Evolutionary conservation across 1,140 invertebrate species (phyloP).

Genomic region (Scaptodrosophila lebanonensis): DNA sequence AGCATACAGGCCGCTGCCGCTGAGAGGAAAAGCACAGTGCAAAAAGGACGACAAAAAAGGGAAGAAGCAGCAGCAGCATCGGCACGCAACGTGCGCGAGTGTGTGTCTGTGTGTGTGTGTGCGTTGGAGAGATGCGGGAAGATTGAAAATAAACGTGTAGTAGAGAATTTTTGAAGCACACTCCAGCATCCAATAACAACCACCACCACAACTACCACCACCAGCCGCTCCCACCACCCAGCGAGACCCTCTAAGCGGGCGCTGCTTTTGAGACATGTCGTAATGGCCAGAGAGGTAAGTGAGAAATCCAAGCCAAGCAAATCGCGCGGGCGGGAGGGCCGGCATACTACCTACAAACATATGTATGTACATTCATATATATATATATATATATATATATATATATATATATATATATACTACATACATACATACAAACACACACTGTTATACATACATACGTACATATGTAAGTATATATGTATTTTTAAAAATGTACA

Average conservation of each 20-base stretch:
- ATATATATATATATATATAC: too few species aligned
- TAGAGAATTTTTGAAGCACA: constrained; percentile 73
- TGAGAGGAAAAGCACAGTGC: constrained; percentile 35
- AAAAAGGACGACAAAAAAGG: constrained; percentile 43
- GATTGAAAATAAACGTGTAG: constrained; percentile 76
- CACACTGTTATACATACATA: constrained; percentile 13
- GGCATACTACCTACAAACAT: constrained; percentile 9
- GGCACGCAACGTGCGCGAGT: constrained; percentile 52
- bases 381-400: too few species aligned
- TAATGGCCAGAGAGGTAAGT: constrained; percentile 82
- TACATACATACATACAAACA: too few species aligned
- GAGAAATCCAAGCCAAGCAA: constrained; percentile 28
- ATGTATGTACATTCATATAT: too few species aligned
- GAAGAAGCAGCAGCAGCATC: constrained; percentile 34
- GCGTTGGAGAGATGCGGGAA: constrained; percentile 59
- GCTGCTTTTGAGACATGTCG: constrained; percentile 79
- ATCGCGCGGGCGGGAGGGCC: constrained; percentile 24
- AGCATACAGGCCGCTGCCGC: constrained; percentile 22
- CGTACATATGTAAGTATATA: background rate
- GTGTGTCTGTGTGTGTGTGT: too few species aligned
- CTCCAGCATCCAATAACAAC: constrained; percentile 19
- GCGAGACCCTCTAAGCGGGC: constrained; percentile 65
- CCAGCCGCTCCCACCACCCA: constrained; percentile 20
- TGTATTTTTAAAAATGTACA: constrained; percentile 5
- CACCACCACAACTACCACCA: constrained; percentile 3